These are phyloP conservation scores for Cephus pulcher DNA, from an alignment of 2,888 invertebrate species.

Conservation along the genomic window DNA sequence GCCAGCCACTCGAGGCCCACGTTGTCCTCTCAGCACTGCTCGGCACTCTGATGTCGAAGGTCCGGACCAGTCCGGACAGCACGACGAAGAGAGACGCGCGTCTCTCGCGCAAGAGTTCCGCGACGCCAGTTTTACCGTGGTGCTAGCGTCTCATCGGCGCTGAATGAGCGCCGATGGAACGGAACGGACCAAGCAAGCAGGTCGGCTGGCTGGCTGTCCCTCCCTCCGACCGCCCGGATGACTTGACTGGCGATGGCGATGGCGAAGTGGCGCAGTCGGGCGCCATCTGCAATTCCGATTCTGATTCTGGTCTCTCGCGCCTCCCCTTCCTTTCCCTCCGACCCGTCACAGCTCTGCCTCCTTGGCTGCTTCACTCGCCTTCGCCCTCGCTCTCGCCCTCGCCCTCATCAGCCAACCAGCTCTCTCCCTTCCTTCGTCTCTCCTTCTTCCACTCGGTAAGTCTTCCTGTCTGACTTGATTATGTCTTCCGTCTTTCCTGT, in stretches of 20 bases:
- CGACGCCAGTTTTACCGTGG: background rate
- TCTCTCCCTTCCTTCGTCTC: background rate
- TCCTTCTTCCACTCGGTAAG: background rate
- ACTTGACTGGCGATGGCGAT: slow-evolving; percentile 42
- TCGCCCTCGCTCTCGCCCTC: no score
- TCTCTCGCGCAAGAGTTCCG: no score
- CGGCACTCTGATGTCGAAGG: background rate
- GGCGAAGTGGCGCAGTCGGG: slow-evolving; percentile 47
- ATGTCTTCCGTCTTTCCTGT: no score
- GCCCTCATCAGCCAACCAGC: no score
- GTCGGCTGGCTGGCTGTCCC: slow-evolving; percentile 29
- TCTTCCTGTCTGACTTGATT: no score
- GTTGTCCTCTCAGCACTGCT: slow-evolving; percentile 4
- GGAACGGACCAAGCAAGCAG: slow-evolving; percentile 7
- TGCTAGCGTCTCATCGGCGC: background rate
- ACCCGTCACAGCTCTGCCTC: slow-evolving; percentile 7
- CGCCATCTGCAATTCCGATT: slow-evolving; percentile 60
- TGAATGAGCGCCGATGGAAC: slow-evolving; percentile 1
- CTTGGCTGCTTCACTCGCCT: background rate
- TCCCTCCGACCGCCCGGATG: slow-evolving; percentile 44
- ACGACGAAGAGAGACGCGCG: no score
- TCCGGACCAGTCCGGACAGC: background rate
- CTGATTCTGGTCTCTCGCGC: slow-evolving; percentile 45
- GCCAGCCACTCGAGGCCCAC: background rate
- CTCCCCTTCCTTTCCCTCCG: slow-evolving; percentile 33